Base-by-base conservation (phyloP, 1,140 invertebrate species). In the Drosophila baimaii region DNA sequence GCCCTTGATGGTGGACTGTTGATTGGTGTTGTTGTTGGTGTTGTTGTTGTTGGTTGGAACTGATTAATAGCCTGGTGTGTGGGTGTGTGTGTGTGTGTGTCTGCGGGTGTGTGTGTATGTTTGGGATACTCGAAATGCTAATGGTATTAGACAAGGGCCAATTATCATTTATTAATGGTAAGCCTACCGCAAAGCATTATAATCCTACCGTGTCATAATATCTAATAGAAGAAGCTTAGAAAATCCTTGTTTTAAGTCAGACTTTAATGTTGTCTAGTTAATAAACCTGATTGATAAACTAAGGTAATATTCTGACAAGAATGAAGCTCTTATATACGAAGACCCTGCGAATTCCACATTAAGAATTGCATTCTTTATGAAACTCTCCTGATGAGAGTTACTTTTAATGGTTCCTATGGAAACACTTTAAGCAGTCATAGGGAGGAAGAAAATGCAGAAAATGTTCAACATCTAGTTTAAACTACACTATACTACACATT, bases 11-110 rank as follows among this genome's bases (percentile, higher is more conserved):
- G 54, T 23, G 55, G 23, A 19, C 21, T 51, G 29, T 61, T 51
- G 43, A 49, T 61, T 49, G 29, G 17, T 59, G 39, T 19, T 57
- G 35, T 21, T 23, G 13, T n/a, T 68, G n/a, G 23, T 21, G 35
- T 19, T 17, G 17, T 6, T 37, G 3, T 43, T 19, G 8, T 39
- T n/a, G 15, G 13, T 25, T 43, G 12, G 43, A 25, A n/a, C 44
- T 65, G 59, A 51, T 43, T 52, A n/a, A 43, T 65, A 63, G 57
- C 15, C 19, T n/a, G n/a, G 9, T 15, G 8, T 10, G 49, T 19
- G 27, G 27, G 15, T 12, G 25, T 27, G n/a, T 49, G 9, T 17
- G n/a, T 17, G 5, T 3, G 5, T 35, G n/a, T n/a, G n/a, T n/a
- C n/a, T n/a, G n/a, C n/a, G n/a, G n/a, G n/a, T n/a, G n/a, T n/a